A percentile compares a stretch with the other conserved stretches of the same genome.
These are phyloP conservation scores for Chondrilla cf. caribensis DNA, from an alignment of 37 sponge, comb jelly and placozoan species.

Conservation along the genomic window DNA sequence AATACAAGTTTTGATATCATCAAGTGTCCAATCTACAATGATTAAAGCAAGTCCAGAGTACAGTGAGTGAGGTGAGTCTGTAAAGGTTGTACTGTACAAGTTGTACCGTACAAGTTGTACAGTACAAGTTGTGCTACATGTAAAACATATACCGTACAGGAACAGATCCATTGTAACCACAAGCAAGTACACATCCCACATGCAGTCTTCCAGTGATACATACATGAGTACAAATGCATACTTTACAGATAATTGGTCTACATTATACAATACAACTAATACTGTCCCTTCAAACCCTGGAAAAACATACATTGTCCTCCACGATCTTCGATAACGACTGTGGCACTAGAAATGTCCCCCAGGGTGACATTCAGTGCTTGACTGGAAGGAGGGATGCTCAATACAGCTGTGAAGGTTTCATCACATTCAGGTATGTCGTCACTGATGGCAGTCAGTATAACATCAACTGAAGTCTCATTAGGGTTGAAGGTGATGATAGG, in stretches of 20 bases:
- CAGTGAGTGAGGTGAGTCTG: too few relatives aligned
- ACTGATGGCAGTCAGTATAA: neutral
- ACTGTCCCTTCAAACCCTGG: neutral
- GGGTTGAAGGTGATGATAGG: neutral
- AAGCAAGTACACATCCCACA: too few relatives aligned
- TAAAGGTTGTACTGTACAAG: too few relatives aligned
- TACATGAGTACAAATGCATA: too few relatives aligned
- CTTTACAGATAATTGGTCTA: too few relatives aligned
- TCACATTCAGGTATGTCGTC: neutral
- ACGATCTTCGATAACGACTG: neutral
- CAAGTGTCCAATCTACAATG: neutral
- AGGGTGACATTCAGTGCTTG: neutral
- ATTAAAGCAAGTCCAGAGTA: too few relatives aligned
- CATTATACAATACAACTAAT: neutral
- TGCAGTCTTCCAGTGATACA: too few relatives aligned
- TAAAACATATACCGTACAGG: neutral
- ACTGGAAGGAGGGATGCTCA: neutral
- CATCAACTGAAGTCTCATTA: too few relatives aligned
- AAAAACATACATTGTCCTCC: conserved; percentile 10
- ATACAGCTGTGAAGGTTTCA: neutral
- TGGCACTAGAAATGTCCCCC: neutral
- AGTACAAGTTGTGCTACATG: neutral
- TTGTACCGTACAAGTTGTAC: neutral
- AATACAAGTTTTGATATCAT: neutral
- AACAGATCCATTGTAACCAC: too few relatives aligned